Conservation (phyloP, 2,888 invertebrate genomes). For the Galerucella pusilla region DNA sequence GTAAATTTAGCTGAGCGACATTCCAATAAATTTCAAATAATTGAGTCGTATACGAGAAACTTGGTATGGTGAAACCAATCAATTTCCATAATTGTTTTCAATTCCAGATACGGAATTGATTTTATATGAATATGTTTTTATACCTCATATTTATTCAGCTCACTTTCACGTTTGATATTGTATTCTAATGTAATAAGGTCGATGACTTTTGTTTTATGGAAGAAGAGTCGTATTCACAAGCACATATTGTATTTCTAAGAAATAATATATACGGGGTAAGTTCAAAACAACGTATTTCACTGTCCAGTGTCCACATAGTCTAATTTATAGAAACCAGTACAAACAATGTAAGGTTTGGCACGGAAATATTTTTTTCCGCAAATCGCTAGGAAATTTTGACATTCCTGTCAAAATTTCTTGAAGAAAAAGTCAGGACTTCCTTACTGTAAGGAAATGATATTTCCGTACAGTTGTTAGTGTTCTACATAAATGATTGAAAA, state of each 20-base stretch:
- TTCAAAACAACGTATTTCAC: no score
- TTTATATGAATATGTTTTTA: slow-evolving; percentile 4
- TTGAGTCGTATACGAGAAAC: slow-evolving; percentile 12
- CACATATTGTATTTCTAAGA: background rate
- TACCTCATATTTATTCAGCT: slow-evolving; percentile 31
- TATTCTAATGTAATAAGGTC: slow-evolving; percentile 42
- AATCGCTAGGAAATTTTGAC: no score
- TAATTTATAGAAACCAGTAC: no score
- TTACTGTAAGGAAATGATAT: no score
- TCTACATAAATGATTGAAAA: no score
- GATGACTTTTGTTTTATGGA: slow-evolving; percentile 38
- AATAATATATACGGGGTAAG: background rate
- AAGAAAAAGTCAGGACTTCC: no score
- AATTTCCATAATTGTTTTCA: slow-evolving; percentile 17
- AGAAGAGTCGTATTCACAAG: slow-evolving; percentile 20
- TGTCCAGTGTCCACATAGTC: no score
- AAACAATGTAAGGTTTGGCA: no score
- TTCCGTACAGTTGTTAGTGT: no score
- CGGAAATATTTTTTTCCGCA: no score
- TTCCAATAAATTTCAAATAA: slow-evolving; percentile 22
- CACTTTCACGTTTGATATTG: slow-evolving; percentile 35
- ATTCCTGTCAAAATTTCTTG: no score
- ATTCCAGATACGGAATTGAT: slow-evolving; percentile 8
- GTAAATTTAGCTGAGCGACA: slow-evolving; percentile 9
- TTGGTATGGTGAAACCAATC: background rate